Evolutionary conservation across 2,797 vertebrate species (phyloP).

Genomic region (Parambassis ranga): DNA sequence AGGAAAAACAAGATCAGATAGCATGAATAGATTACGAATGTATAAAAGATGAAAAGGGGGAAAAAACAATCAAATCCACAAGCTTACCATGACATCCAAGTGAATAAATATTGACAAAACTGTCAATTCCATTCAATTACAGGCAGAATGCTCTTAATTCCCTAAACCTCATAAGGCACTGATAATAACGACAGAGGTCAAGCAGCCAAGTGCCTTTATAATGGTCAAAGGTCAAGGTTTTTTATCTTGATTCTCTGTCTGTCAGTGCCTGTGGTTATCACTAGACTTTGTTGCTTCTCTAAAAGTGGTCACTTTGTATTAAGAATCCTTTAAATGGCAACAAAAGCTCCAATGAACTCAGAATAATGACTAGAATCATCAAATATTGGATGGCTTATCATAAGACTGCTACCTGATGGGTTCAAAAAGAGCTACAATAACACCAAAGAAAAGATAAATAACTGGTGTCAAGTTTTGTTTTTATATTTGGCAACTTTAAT

Average conservation of each 20-base stretch:
- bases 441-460: constrained; percentile 24
- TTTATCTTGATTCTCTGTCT: not conserved
- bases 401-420: constrained; percentile 35
- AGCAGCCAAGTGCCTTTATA: not conserved
- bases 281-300: constrained; percentile 40
- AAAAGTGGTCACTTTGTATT: constrained; percentile 52
- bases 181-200: constrained; percentile 14
- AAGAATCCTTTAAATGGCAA: constrained; percentile 69
- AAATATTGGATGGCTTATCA: constrained; percentile 49
- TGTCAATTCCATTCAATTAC: constrained; percentile 24
- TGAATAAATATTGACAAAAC: constrained; percentile 16
- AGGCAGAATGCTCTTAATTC: not conserved
- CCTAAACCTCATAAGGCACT: not conserved
- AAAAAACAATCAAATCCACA: not conserved
- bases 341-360: constrained; percentile 58
- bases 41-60: not conserved
- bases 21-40: not conserved
- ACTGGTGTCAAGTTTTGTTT: not conserved
- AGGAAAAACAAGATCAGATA: not conserved
- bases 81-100: not conserved
- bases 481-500: constrained; percentile 1
- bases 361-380: constrained; percentile 55
- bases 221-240: constrained; percentile 14
- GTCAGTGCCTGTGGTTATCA: not conserved
- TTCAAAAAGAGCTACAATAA: constrained; percentile 31